Conservation (phyloP, 2,888 invertebrate species). For the Epinotia demarniana region DNA sequence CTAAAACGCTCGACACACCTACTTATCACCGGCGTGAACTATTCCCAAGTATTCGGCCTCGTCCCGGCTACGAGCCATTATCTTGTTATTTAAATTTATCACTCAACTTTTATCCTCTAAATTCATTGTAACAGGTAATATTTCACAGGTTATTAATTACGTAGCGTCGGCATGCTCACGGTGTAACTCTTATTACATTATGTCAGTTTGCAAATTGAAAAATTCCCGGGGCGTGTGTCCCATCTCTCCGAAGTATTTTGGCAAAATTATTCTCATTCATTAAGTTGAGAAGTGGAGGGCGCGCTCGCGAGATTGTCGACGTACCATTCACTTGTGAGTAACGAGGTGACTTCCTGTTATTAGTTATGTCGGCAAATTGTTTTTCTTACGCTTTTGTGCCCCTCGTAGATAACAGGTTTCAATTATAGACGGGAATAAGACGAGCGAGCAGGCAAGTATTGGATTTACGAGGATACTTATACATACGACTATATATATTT, state of each 20-base stretch:
- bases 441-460: constrained; percentile 40
- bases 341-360: constrained; percentile 83
- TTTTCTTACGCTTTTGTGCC: constrained; percentile 72
- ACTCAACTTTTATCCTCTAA: constrained; percentile 84
- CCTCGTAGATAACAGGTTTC: constrained; percentile 57
- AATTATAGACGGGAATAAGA: constrained; percentile 51
- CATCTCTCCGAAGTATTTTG: constrained; percentile 83
- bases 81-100: constrained; percentile 84
- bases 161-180: constrained; percentile 79
- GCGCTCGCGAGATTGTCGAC: constrained; percentile 79
- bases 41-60: constrained; percentile 79
- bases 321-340: constrained; percentile 81
- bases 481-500: constrained; percentile 15
- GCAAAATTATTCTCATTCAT: constrained; percentile 84
- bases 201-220: constrained; percentile 84
- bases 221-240: constrained; percentile 84
- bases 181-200: constrained; percentile 84
- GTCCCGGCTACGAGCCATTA: constrained; percentile 61
- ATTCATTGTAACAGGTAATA: constrained; percentile 84
- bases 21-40: constrained; percentile 78
- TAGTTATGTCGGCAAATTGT: constrained; percentile 81
- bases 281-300: constrained; percentile 81
- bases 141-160: constrained; percentile 84
- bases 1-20: constrained; percentile 70
- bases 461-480: constrained; percentile 35